These are phyloP conservation scores for Podarcis lilfordi DNA, from an alignment of 2,797 vertebrate species.

Conservation along the genomic window DNA sequence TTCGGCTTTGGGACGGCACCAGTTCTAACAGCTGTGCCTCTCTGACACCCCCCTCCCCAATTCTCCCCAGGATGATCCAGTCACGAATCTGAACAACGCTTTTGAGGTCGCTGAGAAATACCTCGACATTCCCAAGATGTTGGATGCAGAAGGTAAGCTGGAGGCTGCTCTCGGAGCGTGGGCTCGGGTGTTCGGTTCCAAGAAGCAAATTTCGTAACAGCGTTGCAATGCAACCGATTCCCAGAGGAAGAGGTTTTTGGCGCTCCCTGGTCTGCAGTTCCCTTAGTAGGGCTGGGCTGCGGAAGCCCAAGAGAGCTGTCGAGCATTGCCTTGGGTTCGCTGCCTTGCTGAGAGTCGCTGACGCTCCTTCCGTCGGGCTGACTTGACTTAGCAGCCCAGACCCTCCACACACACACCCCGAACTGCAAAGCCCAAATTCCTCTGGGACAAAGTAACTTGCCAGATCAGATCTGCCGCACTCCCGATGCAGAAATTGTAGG, in stretches of 20 bases:
- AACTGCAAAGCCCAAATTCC: neutral
- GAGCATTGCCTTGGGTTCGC: neutral
- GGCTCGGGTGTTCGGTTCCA: neutral
- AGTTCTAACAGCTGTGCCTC: neutral
- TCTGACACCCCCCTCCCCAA: neutral
- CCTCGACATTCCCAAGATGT: constrained; percentile 96
- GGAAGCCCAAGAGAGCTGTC: neutral
- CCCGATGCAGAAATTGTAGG: neutral
- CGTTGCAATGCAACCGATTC: neutral
- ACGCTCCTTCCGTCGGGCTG: neutral
- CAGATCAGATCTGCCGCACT: neutral
- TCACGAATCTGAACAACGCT: constrained; percentile 95
- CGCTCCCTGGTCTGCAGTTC: neutral
- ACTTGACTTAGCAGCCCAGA: neutral
- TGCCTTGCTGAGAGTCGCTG: neutral
- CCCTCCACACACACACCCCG: neutral
- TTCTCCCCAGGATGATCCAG: constrained; percentile 85
- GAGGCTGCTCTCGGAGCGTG: neutral
- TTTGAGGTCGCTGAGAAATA: constrained; percentile 97
- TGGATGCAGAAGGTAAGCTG: constrained; percentile 92
- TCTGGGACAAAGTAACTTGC: neutral
- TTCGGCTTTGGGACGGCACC: rapidly evolving
- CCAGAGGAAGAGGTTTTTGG: neutral
- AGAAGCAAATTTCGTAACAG: neutral
- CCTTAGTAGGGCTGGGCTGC: neutral